Base-by-base conservation (phyloP, 1,140 invertebrate species). In the Oncopeltus fasciatus region DNA sequence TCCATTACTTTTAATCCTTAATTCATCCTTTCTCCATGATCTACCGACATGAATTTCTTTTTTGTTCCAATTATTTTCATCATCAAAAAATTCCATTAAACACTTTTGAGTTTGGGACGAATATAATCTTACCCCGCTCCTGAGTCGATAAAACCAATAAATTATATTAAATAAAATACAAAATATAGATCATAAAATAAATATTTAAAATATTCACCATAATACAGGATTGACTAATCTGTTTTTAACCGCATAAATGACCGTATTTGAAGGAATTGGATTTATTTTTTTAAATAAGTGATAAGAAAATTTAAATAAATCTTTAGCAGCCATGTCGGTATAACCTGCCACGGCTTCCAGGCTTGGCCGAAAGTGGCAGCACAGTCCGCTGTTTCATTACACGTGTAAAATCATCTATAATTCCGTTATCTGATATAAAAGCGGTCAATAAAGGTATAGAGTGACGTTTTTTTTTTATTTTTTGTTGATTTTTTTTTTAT, bases 51-150 rank as follows among this genome's bases (percentile, higher is more conserved):
- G 84, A 8, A 98, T 79, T 73, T 85, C 83, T 21, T 75, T 72
- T 70, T 83, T 81, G 53, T 80, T 82, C 90, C 91, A 96, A 74
- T 95, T 92, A 65, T 90, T 85, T 69, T 84, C 78, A 53, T 82
- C 75, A 75, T 98, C 95, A 73, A 98, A 98, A 77, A 98, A 98
- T 75, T 95, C 88, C 84, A 89, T 91, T 27, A 90, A 28, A 61
- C 63, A 16, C 26, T 53, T 53, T 14, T 18, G 21, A 2, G 26
- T 65, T 62, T 62, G 20, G 14, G 49, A 53, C 16, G 49, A 53
- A 24, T 24, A 53, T 9, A 20, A 53, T 26, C 21, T 46, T 18
- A n/a, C 44, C n/a, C 31, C 14, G 14, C 31, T 5, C 5, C 5
- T 8, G 31, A 38, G 31, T 5, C 5, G 5, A 8, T 38, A 38